phyloP scores from a whole-genome alignment of 2,113 vertebrate genomes.

The Onychostoma macrolepis region DNA sequence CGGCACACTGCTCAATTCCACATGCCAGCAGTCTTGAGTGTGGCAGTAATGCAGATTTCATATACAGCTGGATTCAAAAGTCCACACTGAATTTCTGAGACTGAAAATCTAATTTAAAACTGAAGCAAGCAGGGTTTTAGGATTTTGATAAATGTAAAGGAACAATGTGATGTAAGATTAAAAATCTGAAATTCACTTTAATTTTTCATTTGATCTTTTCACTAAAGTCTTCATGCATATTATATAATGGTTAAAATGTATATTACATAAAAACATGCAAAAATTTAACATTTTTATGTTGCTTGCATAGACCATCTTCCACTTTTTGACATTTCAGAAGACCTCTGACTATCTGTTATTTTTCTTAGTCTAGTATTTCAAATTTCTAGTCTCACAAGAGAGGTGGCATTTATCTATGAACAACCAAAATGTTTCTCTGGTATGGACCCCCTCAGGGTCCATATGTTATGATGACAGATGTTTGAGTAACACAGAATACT shows the following conservation, averaged over 20 bases:
- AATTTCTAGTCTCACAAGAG: neutral
- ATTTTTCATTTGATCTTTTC: neutral
- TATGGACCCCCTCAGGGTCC: neutral
- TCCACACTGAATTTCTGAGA: neutral
- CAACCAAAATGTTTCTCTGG: neutral
- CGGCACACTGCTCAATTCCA: conserved; percentile 17
- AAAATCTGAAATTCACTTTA: neutral
- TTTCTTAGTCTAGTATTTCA: neutral
- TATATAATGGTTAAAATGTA: neutral
- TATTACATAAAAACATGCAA: neutral
- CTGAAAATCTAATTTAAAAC: neutral
- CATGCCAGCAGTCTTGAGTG: conserved; percentile 1
- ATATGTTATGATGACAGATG: neutral
- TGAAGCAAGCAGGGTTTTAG: neutral
- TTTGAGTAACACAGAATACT: neutral
- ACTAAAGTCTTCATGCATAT: neutral
- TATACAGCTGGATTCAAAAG: neutral
- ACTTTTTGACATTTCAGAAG: neutral
- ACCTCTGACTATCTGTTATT: neutral
- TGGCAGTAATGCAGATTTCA: neutral
- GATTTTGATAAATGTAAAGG: conserved; percentile 8
- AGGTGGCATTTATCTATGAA: neutral
- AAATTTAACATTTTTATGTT: neutral
- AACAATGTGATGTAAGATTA: neutral
- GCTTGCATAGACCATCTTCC: neutral